These are phyloP conservation scores for Eurystomus glaucurus DNA, from an alignment of 2,797 vertebrate genomes.

Conservation along the genomic window DNA sequence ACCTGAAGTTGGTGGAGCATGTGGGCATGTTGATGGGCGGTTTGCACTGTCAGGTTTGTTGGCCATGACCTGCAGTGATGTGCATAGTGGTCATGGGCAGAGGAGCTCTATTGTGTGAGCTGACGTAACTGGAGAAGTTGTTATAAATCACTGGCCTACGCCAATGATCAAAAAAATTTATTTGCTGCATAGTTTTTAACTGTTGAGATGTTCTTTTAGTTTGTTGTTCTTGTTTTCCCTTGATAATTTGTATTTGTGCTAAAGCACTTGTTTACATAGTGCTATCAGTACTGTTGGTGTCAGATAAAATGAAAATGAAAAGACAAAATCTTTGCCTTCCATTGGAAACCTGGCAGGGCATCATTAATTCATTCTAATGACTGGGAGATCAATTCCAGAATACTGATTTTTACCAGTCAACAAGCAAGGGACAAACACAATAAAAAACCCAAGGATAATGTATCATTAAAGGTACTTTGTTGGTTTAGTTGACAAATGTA, in stretches of 20 bases:
- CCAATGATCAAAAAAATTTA: neutral
- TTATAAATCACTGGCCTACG: neutral
- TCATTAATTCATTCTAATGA: constrained; percentile 5
- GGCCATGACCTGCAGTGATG: neutral
- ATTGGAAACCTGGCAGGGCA: neutral
- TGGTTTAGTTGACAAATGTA: constrained; percentile 26
- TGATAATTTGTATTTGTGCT: neutral
- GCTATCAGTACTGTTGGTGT: neutral
- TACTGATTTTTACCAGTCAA: neutral
- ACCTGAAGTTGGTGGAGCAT: neutral
- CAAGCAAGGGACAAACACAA: neutral
- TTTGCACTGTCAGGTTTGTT: neutral
- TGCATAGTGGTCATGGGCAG: neutral
- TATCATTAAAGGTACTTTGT: neutral
- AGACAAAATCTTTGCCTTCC: neutral
- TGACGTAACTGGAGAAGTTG: neutral
- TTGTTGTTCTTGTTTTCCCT: neutral
- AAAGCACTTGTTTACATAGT: neutral
- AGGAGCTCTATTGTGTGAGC: neutral
- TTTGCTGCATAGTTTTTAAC: neutral
- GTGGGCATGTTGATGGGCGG: neutral
- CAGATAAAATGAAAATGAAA: neutral
- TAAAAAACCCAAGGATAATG: neutral
- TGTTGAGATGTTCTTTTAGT: neutral
- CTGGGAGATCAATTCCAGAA: neutral